These are phyloP conservation scores for Yponomeuta malinellus DNA, from an alignment of 2,888 invertebrate species.

Conservation along the genomic window DNA sequence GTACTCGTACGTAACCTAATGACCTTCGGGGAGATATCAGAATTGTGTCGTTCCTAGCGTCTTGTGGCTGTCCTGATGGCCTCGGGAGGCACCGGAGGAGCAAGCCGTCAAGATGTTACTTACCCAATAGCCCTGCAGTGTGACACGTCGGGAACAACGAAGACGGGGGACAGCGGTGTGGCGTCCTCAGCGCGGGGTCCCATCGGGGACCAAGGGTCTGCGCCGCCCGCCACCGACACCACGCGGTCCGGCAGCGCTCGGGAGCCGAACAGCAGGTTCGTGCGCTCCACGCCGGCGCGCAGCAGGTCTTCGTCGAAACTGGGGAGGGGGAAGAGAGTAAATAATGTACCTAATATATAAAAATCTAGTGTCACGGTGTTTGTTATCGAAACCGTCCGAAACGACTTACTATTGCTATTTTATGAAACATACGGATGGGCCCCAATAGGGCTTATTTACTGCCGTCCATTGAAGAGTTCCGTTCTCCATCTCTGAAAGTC, in stretches of 20 bases:
- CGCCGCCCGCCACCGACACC: slow-evolving; percentile 45
- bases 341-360: background rate
- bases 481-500: too few species aligned
- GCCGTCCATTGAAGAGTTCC: too few species aligned
- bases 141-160: slow-evolving; percentile 42
- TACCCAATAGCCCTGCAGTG: slow-evolving; percentile 51
- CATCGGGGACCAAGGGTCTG: slow-evolving; percentile 59
- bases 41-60: too few species aligned
- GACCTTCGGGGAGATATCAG: too few species aligned
- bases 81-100: too few species aligned
- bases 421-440: too few species aligned
- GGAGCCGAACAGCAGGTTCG: slow-evolving; percentile 59
- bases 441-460: too few species aligned
- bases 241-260: slow-evolving; percentile 45
- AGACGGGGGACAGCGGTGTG: slow-evolving; percentile 42
- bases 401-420: too few species aligned
- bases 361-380: too few species aligned
- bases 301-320: slow-evolving; percentile 48
- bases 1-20: too few species aligned
- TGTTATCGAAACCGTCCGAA: too few species aligned
- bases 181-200: slow-evolving; percentile 41
- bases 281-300: slow-evolving; percentile 51
- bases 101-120: slow-evolving; percentile 3
- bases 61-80: too few species aligned
- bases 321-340: slow-evolving; percentile 15